A percentile compares a stretch with the other conserved stretches of the same genome.
phyloP scores from a whole-genome alignment of 2,797 vertebrate genomes.

The Enteromius afrohamiltoni region DNA sequence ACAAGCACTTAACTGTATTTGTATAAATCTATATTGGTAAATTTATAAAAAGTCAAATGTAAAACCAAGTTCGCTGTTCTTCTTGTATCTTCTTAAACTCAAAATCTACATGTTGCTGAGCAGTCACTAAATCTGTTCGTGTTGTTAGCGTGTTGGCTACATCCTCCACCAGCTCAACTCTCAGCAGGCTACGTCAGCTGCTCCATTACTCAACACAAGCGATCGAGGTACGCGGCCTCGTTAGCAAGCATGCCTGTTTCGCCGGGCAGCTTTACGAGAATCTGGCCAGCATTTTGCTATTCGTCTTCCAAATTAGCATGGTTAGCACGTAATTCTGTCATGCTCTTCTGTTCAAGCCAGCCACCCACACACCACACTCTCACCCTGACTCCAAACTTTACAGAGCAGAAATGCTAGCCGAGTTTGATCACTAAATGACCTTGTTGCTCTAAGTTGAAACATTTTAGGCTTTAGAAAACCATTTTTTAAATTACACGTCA shows the following conservation, averaged over 20 bases:
- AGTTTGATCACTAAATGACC: conserved; percentile 39
- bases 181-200: conserved; percentile 49
- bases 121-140: conserved; percentile 36
- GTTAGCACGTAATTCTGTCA: conserved; percentile 51
- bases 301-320: conserved; percentile 53
- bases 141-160: conserved; percentile 48
- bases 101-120: not conserved
- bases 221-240: conserved; percentile 42
- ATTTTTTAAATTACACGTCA: conserved; percentile 21
- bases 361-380: conserved; percentile 42
- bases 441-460: conserved; percentile 37
- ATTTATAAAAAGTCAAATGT: too few species aligned
- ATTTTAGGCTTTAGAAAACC: conserved; percentile 5
- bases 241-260: conserved; percentile 49
- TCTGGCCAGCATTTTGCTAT: conserved; percentile 49
- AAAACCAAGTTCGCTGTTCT: not conserved
- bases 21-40: not conserved
- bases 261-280: conserved; percentile 41
- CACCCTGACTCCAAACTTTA: conserved; percentile 24
- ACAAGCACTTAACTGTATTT: conserved; percentile 7
- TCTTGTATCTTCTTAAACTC: conserved; percentile 1
- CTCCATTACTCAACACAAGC: conserved; percentile 54
- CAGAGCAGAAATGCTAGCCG: not conserved
- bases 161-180: conserved; percentile 39
- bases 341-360: conserved; percentile 36